phyloP scores from a whole-genome alignment of 2,797 vertebrate species.

The Psittacula derbiana region DNA sequence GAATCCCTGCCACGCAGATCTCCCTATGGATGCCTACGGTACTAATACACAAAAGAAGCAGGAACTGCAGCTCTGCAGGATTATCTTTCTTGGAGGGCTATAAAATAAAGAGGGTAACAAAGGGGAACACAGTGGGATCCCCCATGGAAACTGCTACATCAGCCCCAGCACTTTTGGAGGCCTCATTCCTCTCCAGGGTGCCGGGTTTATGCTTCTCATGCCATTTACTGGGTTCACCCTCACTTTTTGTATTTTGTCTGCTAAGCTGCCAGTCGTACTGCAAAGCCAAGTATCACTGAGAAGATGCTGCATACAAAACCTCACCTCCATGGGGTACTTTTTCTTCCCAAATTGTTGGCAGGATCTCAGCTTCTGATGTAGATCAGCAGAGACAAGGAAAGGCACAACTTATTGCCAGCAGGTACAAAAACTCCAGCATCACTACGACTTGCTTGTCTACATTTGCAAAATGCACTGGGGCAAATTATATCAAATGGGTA shows the following conservation, averaged over 20 bases:
- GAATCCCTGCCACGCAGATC: not conserved
- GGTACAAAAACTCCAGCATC: not conserved
- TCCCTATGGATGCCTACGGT: not conserved
- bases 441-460: not conserved
- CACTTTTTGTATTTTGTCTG: not conserved
- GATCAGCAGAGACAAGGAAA: not conserved
- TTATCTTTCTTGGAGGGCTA: not conserved
- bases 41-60: not conserved
- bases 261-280: not conserved
- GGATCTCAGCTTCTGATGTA: not conserved
- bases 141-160: not conserved
- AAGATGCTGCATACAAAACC: not conserved
- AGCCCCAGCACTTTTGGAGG: not conserved
- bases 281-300: not conserved
- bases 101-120: constrained; percentile 12
- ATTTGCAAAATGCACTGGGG: not conserved
- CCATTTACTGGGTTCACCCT: not conserved
- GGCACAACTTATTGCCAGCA: not conserved
- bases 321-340: not conserved
- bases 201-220: not conserved
- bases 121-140: not conserved
- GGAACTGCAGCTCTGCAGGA: not conserved
- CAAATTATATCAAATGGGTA: not conserved
- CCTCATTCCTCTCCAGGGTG: not conserved
- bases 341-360: accelerated